These are phyloP conservation scores for Parambassis ranga DNA, from an alignment of 2,797 vertebrate species.

Conservation along the genomic window DNA sequence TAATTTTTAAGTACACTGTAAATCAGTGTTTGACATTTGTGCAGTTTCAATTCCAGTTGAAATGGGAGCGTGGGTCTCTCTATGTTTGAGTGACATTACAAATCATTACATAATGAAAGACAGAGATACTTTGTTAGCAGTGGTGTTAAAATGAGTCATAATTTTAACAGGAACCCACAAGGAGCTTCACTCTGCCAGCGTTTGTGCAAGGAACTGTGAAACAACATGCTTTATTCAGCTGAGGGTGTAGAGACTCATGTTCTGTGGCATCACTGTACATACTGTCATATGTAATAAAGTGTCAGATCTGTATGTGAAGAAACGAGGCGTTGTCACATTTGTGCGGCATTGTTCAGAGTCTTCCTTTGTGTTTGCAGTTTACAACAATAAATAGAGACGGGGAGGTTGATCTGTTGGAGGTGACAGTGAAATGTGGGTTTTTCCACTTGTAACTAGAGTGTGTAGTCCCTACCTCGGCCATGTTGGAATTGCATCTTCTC, in stretches of 20 bases:
- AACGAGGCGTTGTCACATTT: not conserved
- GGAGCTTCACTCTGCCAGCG: constrained; percentile 31
- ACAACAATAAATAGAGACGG: not conserved
- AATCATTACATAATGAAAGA: constrained; percentile 52
- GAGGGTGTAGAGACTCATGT: not conserved
- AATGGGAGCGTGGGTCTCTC: constrained; percentile 10
- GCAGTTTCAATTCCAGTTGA: not conserved
- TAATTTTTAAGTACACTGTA: no score
- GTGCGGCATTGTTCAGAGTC: not conserved
- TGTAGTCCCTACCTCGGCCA: constrained; percentile 75
- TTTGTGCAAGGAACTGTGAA: constrained; percentile 37
- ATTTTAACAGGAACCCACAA: constrained; percentile 59
- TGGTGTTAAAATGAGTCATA: constrained; percentile 56
- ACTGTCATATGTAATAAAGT: not conserved
- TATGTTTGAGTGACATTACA: constrained; percentile 40
- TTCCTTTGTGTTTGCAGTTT: constrained; percentile 7
- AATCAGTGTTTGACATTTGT: not conserved
- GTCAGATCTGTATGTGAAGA: not conserved
- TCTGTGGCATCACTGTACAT: no score
- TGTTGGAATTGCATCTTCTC: constrained; percentile 89
- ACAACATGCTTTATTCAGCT: constrained; percentile 21
- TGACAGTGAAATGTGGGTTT: constrained; percentile 8
- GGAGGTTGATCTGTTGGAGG: constrained; percentile 4
- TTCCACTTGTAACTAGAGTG: not conserved
- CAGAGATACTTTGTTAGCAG: constrained; percentile 36